phyloP scores from a whole-genome alignment of 1,140 invertebrate genomes.

The Lepidurus couesii region DNA sequence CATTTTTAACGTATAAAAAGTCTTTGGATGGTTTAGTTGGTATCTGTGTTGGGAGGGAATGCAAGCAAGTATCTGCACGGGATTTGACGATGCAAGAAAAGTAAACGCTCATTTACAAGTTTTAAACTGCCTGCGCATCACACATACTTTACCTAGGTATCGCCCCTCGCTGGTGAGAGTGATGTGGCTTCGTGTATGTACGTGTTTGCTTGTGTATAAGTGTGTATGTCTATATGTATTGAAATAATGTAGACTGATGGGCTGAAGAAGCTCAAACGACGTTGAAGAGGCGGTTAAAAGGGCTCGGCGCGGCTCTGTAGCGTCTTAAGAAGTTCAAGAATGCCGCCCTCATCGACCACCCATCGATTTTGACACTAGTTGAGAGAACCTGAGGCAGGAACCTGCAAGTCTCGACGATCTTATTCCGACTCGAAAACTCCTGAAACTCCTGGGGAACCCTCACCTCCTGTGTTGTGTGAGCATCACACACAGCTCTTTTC shows the following conservation, averaged over 20 bases:
- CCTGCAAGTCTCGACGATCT: background rate
- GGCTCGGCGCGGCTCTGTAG: background rate
- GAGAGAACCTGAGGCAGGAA: background rate
- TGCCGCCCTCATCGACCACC: constrained; percentile 12
- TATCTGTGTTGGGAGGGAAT: no score
- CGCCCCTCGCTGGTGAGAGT: no score
- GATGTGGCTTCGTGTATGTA: no score
- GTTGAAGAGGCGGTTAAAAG: background rate
- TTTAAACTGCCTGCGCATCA: no score
- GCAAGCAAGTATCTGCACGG: no score
- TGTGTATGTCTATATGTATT: background rate
- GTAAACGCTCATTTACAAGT: no score
- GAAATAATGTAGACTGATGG: background rate
- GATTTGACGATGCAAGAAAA: no score
- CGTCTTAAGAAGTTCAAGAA: background rate
- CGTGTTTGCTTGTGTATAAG: background rate
- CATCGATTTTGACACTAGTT: constrained; percentile 22
- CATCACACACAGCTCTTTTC: background rate
- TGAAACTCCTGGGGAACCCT: background rate
- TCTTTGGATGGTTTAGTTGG: no score
- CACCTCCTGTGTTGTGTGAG: background rate
- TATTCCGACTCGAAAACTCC: background rate
- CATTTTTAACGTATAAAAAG: no score
- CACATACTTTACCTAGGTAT: no score
- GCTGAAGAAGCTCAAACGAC: background rate